A percentile compares a stretch with the other conserved stretches of the same genome.
Evolutionary conservation across 2,888 invertebrate species (phyloP).

Genomic region (Yponomeuta cagnagella): DNA sequence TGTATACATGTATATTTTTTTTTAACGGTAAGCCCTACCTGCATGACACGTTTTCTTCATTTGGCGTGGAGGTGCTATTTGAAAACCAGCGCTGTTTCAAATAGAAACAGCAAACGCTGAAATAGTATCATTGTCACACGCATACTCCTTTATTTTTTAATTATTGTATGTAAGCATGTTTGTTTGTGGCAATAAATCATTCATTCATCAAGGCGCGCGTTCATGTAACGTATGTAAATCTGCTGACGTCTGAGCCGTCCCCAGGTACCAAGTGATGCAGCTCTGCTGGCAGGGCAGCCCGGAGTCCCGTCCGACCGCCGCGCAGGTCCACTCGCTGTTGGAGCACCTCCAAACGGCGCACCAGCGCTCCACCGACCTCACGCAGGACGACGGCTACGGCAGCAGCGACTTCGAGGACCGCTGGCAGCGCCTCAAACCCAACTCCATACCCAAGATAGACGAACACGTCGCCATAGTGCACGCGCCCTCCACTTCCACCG

Average conservation of each 20-base stretch:
- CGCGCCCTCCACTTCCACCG: slow-evolving; percentile 52
- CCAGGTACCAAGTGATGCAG: slow-evolving; percentile 83
- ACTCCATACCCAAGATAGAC: slow-evolving; percentile 75
- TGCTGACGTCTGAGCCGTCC: slow-evolving; percentile 7
- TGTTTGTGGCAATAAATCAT: no score
- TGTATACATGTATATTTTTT: no score
- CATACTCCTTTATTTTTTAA: no score
- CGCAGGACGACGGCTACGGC: slow-evolving; percentile 38
- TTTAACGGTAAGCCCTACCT: no score
- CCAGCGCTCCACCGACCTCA: slow-evolving; percentile 28
- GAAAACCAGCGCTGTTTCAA: no score
- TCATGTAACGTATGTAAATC: no score
- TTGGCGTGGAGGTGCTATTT: no score
- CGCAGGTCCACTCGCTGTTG: slow-evolving; percentile 61
- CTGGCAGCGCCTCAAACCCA: slow-evolving; percentile 83
- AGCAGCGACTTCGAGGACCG: slow-evolving; percentile 80
- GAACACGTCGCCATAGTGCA: slow-evolving; percentile 67
- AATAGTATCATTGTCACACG: no score
- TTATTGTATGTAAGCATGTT: no score
- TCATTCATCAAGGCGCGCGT: no score
- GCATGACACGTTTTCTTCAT: no score
- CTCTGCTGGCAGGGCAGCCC: slow-evolving; percentile 77
- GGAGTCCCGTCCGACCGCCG: slow-evolving; percentile 43
- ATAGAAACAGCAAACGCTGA: no score
- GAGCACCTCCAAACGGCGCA: slow-evolving; percentile 57